These are phyloP conservation scores for Zaprionus inermis DNA, from an alignment of 1,140 invertebrate species.

Conservation along the genomic window DNA sequence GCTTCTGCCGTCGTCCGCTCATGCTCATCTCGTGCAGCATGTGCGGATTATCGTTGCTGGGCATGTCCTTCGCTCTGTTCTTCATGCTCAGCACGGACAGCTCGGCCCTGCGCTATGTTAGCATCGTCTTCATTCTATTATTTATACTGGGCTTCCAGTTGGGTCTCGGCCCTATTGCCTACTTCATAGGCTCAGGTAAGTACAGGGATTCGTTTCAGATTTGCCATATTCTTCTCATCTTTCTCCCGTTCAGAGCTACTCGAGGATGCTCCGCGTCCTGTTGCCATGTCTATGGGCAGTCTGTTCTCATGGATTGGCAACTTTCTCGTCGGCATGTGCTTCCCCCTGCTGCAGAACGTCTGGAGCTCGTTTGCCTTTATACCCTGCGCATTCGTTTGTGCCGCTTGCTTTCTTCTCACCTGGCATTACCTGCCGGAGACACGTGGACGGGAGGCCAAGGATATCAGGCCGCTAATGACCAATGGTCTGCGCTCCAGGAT, in stretches of 20 bases:
- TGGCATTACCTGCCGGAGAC: constrained; percentile 90
- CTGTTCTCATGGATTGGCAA: constrained; percentile 95
- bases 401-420: constrained; percentile 87
- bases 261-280: constrained; percentile 91
- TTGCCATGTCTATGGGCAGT: constrained; percentile 94
- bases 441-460: constrained; percentile 86
- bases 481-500: constrained; percentile 81
- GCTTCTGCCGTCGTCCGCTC: constrained; percentile 85
- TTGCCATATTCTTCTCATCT: neutral
- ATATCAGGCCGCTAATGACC: constrained; percentile 85
- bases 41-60: constrained; percentile 85
- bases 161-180: constrained; percentile 94
- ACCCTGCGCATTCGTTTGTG: constrained; percentile 87
- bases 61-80: constrained; percentile 85
- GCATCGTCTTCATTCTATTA: constrained; percentile 86
- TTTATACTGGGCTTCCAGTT: constrained; percentile 93
- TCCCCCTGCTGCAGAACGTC: constrained; percentile 87
- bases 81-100: constrained; percentile 86
- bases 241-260: constrained; percentile 89
- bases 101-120: constrained; percentile 86
- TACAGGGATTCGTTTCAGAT: neutral
- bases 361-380: constrained; percentile 89
- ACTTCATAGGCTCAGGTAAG: constrained; percentile 88
- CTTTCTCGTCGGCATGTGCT: constrained; percentile 92
- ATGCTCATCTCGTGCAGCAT: constrained; percentile 85